Evolutionary conservation across 2,888 invertebrate species (phyloP).

Genomic region (Lasiommata megera): DNA sequence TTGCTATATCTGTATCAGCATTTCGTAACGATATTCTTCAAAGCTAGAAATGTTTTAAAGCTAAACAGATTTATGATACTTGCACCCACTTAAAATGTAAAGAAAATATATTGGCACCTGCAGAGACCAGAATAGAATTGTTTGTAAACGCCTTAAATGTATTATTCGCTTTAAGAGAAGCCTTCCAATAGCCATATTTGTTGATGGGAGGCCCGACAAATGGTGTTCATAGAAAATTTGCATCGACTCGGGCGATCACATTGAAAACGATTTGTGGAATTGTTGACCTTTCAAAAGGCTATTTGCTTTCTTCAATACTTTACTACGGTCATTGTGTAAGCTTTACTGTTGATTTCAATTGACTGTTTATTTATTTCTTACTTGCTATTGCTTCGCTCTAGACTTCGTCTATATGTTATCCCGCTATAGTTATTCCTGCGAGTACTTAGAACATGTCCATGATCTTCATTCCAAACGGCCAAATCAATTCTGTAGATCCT

Average conservation of each 20-base stretch:
- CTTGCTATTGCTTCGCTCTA: no score
- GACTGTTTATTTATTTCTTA: not conserved
- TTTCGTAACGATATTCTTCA: not conserved
- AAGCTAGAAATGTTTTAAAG: no score
- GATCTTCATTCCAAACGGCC: no score
- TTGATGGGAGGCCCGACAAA: constrained; percentile 15
- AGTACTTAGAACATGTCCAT: no score
- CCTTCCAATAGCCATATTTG: constrained; percentile 23
- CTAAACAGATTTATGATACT: no score
- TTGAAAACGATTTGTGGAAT: constrained; percentile 38
- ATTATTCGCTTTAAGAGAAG: constrained; percentile 19
- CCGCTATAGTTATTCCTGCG: no score
- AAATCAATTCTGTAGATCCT: no score
- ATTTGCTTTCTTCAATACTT: constrained; percentile 42
- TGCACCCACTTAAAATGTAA: constrained; percentile 1
- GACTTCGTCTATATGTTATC: no score
- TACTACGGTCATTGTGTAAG: constrained; percentile 11
- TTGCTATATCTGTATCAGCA: not conserved
- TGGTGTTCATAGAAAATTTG: constrained; percentile 23
- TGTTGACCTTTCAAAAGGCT: constrained; percentile 31
- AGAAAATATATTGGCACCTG: constrained; percentile 7
- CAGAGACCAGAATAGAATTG: constrained; percentile 6
- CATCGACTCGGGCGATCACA: constrained; percentile 37
- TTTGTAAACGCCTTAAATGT: constrained; percentile 9
- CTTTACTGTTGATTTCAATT: constrained; percentile 13